Evolutionary conservation across 2,888 invertebrate species (phyloP), one percentile per base, ranked within the genome.

Genomic region (Drosophila flavopinicola): DNA sequence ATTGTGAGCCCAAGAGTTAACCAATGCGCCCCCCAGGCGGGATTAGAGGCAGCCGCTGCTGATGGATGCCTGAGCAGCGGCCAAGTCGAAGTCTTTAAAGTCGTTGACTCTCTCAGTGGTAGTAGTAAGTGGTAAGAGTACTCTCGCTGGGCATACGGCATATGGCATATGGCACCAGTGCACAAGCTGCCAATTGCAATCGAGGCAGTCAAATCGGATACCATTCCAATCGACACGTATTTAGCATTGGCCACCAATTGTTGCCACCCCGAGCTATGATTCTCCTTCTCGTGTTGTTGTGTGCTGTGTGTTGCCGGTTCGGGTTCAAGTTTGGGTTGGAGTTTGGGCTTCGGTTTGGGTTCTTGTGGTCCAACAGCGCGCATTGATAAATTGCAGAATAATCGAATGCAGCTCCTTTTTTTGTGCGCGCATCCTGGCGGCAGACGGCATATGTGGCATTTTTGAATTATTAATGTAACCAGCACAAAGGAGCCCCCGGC

Each of bases 391-490:
- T 87, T 77, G 76, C 78, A 77, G 71, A 88, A 80, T 75, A 84
- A 78, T 72, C 85, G 80, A 85, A 87, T 70, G 70, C 82, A 67
- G 59, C 32, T 68, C 33, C 52, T 48, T 47, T 54, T 29, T 52
- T 44, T 60, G 54, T 15, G 42, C 29, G 23, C 32, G 51, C 35
- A 41, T 60, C 70, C 70, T 60, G 45, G 17, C 35, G 20, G 35
- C 63, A 70, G 51, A 57, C 70, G 65, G 75, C 79, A 87, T 75
- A 85, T 86, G 87, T 80, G 82, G 74, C 69, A 75, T 77, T 85
- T 78, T 72, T 88, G 88, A 85, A 88, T 88, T 88, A 88, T 89
- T 88, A 87, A 88, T 88, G 86, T 78, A 78, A 45, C 56, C 78
- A 78, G 57, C 71, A 80, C 75, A 82, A 85, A 75, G 80, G 51